Percentiles rank a stretch among this genome's conserved stretches.
Evolutionary conservation across 2,797 vertebrate genomes (phyloP).

Genomic region (Micrastur ruficollis): DNA sequence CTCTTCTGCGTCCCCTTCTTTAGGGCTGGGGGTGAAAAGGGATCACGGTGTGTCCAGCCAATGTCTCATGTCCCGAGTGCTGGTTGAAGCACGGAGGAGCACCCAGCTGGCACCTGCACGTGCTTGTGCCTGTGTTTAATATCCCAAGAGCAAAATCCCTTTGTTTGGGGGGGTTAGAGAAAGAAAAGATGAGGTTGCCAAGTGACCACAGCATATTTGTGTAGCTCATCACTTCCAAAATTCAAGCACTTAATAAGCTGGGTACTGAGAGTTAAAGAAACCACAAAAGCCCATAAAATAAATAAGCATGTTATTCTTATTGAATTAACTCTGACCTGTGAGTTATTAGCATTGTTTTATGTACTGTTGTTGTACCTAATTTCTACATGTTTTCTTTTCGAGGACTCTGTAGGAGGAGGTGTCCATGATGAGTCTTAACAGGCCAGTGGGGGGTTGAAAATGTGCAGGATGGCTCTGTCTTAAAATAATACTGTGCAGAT

Average conservation of each 20-base stretch:
- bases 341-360: constrained; percentile 27
- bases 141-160: not conserved
- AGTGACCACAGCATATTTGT: constrained; percentile 39
- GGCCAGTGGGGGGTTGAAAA: not conserved
- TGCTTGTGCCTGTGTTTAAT: not conserved
- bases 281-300: constrained; percentile 43
- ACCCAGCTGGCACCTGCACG: fast-evolving
- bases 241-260: constrained; percentile 3
- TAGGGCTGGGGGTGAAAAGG: not conserved
- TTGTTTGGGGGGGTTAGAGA: not conserved
- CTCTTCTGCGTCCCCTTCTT: fast-evolving
- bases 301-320: constrained; percentile 13
- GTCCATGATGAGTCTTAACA: constrained; percentile 3
- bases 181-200: constrained; percentile 11
- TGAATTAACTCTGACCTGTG: constrained; percentile 32
- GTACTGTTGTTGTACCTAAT: constrained; percentile 41
- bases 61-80: fast-evolving
- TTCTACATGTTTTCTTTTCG: constrained; percentile 16
- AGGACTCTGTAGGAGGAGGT: constrained; percentile 22
- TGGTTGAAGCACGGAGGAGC: not conserved
- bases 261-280: constrained; percentile 28
- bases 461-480: not conserved
- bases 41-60: fast-evolving
- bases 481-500: constrained; percentile 21
- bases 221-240: constrained; percentile 41